These are phyloP conservation scores for Chaetogeoica ovagalla DNA, from an alignment of 2,888 invertebrate species.

Conservation along the genomic window DNA sequence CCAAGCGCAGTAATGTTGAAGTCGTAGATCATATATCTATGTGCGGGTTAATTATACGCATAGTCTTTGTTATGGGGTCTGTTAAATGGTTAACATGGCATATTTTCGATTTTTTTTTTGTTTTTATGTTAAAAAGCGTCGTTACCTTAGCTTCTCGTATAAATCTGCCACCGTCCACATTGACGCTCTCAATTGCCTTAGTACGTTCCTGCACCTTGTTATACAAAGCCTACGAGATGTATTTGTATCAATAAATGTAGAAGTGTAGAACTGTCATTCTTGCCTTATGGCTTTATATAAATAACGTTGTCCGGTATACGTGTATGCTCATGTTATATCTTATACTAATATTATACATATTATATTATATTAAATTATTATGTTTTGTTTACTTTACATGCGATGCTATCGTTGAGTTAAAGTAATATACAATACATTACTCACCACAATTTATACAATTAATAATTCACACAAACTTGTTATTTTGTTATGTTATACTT, in stretches of 20 bases:
- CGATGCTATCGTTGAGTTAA: slow-evolving; percentile 25
- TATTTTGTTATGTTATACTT: slow-evolving; percentile 57
- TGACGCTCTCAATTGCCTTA: slow-evolving; percentile 92
- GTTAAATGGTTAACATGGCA: slow-evolving; percentile 50
- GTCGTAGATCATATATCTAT: slow-evolving; percentile 84
- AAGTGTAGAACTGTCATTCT: slow-evolving; percentile 4
- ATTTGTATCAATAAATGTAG: slow-evolving; percentile 47
- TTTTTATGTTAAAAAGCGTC: slow-evolving; percentile 55
- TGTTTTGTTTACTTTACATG: slow-evolving; percentile 30
- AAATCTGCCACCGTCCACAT: slow-evolving; percentile 90
- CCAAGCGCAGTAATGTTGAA: slow-evolving; percentile 81
- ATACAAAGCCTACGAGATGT: slow-evolving; percentile 77
- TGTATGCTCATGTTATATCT: slow-evolving; percentile 20
- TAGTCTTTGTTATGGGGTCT: slow-evolving; percentile 54
- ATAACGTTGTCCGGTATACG: slow-evolving; percentile 20
- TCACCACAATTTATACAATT: slow-evolving; percentile 14
- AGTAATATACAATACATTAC: slow-evolving; percentile 25
- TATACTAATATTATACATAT: slow-evolving; percentile 20
- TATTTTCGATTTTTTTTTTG: slow-evolving; percentile 42
- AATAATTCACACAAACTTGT: background rate
- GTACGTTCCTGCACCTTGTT: slow-evolving; percentile 91
- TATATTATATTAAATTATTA: slow-evolving; percentile 32
- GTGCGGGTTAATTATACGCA: slow-evolving; percentile 53
- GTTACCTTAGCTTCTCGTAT: slow-evolving; percentile 98
- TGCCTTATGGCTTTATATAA: background rate